Conservation (phyloP, 1,140 invertebrate species). For the Brachionus koreanus region DNA sequence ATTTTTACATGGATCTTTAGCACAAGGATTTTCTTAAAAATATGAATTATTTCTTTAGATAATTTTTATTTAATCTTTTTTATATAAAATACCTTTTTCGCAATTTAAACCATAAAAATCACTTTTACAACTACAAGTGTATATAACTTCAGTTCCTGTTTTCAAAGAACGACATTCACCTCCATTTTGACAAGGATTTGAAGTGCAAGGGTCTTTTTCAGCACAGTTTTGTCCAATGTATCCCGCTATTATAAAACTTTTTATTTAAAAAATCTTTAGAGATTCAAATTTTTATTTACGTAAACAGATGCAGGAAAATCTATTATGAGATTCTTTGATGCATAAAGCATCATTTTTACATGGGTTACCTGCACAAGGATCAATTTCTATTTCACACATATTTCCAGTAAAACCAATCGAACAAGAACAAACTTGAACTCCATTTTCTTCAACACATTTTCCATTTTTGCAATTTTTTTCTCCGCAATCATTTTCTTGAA, state of each 20-base stretch:
- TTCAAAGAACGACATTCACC: neutral
- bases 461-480: neutral
- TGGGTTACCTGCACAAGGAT: neutral
- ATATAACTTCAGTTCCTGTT: neutral
- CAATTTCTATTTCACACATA: neutral
- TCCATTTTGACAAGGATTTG: neutral
- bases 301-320: neutral
- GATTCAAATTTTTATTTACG: neutral
- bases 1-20: neutral
- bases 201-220: neutral
- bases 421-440: neutral
- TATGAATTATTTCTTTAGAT: neutral
- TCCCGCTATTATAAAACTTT: neutral
- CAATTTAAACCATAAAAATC: conserved; percentile 21
- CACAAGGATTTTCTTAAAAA: neutral
- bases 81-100: neutral
- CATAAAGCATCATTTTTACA: conserved; percentile 33
- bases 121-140: neutral
- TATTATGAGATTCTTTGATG: neutral
- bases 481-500: neutral
- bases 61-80: neutral
- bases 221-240: conserved; percentile 16
- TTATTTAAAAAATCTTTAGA: neutral
- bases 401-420: neutral
- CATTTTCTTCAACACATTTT: conserved; percentile 2